A percentile compares a stretch with the other conserved stretches of the same genome.
phyloP scores from a whole-genome alignment of 2,113 vertebrate genomes.

The Peromyscus leucopus region DNA sequence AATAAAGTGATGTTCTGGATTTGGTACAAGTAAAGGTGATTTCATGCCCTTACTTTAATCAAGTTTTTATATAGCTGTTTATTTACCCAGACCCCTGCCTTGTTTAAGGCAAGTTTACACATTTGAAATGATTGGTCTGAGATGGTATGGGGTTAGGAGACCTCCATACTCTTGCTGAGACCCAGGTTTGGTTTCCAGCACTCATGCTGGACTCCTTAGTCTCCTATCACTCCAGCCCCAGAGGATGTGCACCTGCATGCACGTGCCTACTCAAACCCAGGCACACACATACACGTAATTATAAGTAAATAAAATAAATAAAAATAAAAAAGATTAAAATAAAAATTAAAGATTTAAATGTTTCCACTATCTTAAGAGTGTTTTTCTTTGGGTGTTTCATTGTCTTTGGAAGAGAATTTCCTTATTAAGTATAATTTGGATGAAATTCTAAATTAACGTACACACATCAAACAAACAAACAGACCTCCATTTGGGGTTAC shows the following conservation, averaged over 20 bases:
- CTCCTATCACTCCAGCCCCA: neutral
- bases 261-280: neutral
- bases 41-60: neutral
- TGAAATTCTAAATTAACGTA: neutral
- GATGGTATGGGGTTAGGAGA: neutral
- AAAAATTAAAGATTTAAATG: neutral
- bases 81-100: neutral
- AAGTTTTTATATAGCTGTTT: neutral
- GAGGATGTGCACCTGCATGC: neutral
- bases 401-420: neutral
- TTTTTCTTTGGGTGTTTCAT: neutral
- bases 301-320: neutral
- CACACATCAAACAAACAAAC: neutral
- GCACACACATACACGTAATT: neutral
- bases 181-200: neutral
- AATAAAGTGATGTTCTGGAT: neutral
- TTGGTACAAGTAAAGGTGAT: neutral
- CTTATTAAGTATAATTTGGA: neutral
- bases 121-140: neutral
- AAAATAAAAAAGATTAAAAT: neutral
- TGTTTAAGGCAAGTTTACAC: neutral
- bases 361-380: neutral
- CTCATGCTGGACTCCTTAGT: neutral
- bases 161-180: neutral
- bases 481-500: neutral